Conservation (phyloP, 2,888 invertebrate genomes). For the Teleiodes luculella region DNA sequence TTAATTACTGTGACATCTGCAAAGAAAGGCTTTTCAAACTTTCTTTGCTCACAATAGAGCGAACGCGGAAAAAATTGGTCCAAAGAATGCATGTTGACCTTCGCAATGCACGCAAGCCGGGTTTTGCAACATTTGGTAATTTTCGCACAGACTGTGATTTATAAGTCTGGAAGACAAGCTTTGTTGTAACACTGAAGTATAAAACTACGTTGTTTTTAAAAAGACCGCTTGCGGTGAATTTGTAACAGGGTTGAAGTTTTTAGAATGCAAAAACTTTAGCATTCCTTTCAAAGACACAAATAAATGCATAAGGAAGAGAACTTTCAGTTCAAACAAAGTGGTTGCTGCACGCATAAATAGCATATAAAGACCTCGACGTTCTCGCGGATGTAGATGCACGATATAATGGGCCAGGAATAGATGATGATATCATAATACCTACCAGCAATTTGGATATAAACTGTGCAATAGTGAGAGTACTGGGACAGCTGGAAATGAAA, state of each 20-base stretch:
- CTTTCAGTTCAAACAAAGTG: slow-evolving; percentile 21
- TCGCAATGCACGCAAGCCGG: slow-evolving; percentile 43
- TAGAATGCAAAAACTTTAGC: slow-evolving; percentile 42
- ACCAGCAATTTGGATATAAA: slow-evolving; percentile 48
- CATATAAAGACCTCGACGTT: slow-evolving; percentile 57
- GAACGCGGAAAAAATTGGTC: slow-evolving; percentile 38
- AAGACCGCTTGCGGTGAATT: slow-evolving; percentile 67
- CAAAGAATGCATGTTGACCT: slow-evolving; percentile 57
- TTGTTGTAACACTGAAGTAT: slow-evolving; percentile 45
- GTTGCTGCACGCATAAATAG: slow-evolving; percentile 24
- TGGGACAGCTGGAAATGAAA: slow-evolving; percentile 7
- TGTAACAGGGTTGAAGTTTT: slow-evolving; percentile 41
- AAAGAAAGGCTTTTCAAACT: slow-evolving; percentile 61
- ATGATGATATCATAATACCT: slow-evolving; percentile 65
- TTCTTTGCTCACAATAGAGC: slow-evolving; percentile 48
- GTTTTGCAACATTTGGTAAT: slow-evolving; percentile 67
- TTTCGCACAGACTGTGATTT: slow-evolving; percentile 70
- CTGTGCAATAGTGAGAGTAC: slow-evolving; percentile 31
- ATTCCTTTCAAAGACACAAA: slow-evolving; percentile 44
- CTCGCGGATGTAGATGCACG: slow-evolving; percentile 51
- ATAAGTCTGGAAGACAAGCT: slow-evolving; percentile 47
- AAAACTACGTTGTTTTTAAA: slow-evolving; percentile 55
- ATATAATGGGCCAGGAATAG: slow-evolving; percentile 59
- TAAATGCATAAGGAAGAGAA: slow-evolving; percentile 44
- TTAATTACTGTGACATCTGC: slow-evolving; percentile 63